Percentiles rank a stretch among this genome's conserved stretches.
These are phyloP conservation scores for Epistrophe grossulariae DNA, from an alignment of 2,888 invertebrate species.

Conservation along the genomic window DNA sequence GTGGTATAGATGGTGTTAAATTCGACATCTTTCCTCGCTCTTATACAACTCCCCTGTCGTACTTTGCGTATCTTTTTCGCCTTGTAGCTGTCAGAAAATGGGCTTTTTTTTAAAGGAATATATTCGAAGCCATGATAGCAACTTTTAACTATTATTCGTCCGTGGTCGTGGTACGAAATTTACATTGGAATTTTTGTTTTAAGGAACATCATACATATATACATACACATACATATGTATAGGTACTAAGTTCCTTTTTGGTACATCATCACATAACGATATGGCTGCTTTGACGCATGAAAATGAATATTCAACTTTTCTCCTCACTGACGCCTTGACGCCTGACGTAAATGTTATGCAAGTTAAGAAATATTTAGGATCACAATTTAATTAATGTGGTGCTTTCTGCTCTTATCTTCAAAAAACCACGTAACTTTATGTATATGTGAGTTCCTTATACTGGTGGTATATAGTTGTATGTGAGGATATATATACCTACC, in stretches of 20 bases:
- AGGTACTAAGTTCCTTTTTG: constrained; percentile 11
- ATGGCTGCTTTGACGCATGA: constrained; percentile 56
- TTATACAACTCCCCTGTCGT: background rate
- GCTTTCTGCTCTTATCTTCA: constrained; percentile 31
- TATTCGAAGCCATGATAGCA: constrained; percentile 23
- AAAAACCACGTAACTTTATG: constrained; percentile 32
- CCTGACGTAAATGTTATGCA: constrained; percentile 64
- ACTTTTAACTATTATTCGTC: constrained; percentile 46
- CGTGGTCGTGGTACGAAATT: constrained; percentile 57
- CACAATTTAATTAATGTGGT: constrained; percentile 63
- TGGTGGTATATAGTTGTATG: background rate
- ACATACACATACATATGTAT: too few relatives aligned
- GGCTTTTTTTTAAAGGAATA: constrained; percentile 36
- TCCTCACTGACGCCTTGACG: constrained; percentile 1
- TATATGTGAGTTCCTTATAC: constrained; percentile 7
- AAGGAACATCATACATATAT: background rate
- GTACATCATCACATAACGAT: constrained; percentile 9
- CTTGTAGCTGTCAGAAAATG: constrained; percentile 17
- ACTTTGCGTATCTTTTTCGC: constrained; percentile 30
- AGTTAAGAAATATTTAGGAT: constrained; percentile 66
- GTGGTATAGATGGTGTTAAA: constrained; percentile 60
- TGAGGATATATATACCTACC: background rate
- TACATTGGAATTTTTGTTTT: constrained; percentile 62
- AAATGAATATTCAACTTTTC: constrained; percentile 55
- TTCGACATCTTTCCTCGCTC: constrained; percentile 51